Evolutionary conservation across 2,797 vertebrate genomes (phyloP), one percentile per base, ranked within the genome.

Genomic region (Microctenopoma stevenorrisi): DNA sequence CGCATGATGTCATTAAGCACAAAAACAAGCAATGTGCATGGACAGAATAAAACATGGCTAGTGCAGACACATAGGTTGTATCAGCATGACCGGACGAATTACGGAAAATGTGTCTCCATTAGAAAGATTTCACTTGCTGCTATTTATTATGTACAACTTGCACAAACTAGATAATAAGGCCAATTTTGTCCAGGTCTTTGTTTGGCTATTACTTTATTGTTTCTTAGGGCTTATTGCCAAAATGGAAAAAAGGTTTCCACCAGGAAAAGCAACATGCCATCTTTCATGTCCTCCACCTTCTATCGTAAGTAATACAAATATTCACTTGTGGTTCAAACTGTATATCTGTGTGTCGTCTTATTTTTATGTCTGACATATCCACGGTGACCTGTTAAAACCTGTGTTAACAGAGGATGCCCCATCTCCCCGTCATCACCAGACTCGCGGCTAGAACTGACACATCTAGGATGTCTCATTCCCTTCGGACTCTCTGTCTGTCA

Each of bases 391-490:
- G 66, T 50, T 56, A 15, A 53, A 61, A 57, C 26, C 25, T 69
- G 40, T 33, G 50, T 48, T 61, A 53, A 59, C 11, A 57, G 52
- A 67, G 48, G 58, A 62, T 58, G 67, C 52, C 35, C n/a, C 69
- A 44, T 69, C 50, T 64, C 33, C 74, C 40, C 71, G 76, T 90
- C 86, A 85, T 46, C 61, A 48, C 64, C 48, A 48, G 68, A 68
- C 74, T 60, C 65, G 60, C 46, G 78, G 72, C 59, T 74, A 7
- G 51, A 75, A 52, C 74, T 84, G 88, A 91, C 87, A 89, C 82
- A 86, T 89, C 78, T 81, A 83, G 87, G 87, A 79, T 86, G 47
- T 72, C 70, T 42, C n/a, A 50, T 68, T 81, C 76, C 83, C 78
- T 48, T 64, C 49, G 37, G 77, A 22, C 11, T 26, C 18, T 52